Conservation (phyloP, 2,797 vertebrate genomes). For the Myotis planiceps region DNA sequence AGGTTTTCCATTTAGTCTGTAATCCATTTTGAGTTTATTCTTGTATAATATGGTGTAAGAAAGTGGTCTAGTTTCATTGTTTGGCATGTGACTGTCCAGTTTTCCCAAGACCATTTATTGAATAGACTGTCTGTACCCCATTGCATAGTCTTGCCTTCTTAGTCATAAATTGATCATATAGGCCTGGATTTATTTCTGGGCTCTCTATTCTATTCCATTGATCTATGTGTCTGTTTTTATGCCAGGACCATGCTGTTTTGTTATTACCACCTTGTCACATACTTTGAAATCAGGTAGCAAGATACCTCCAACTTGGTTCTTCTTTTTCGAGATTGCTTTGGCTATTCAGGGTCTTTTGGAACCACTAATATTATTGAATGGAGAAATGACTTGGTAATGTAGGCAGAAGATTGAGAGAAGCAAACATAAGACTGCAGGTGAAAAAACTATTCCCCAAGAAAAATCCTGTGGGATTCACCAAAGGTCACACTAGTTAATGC, state of each 20-base stretch:
- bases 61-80: background rate
- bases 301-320: background rate
- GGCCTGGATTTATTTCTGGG: background rate
- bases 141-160: background rate
- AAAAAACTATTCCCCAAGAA: background rate
- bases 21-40: too few relatives aligned
- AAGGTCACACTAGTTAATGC: background rate
- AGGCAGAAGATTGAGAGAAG: background rate
- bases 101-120: background rate
- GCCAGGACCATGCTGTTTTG: background rate
- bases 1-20: background rate
- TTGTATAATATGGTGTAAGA: background rate
- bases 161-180: background rate
- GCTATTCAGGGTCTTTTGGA: background rate
- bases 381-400: background rate
- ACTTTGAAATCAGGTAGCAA: background rate
- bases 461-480: background rate
- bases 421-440: background rate
- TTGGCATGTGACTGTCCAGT: background rate
- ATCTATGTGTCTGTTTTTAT: background rate
- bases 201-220: background rate
- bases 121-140: background rate
- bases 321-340: background rate
- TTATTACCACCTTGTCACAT: background rate
- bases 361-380: background rate